Conservation (phyloP, 2,888 invertebrate species). For the Boloria euphrosyne region DNA sequence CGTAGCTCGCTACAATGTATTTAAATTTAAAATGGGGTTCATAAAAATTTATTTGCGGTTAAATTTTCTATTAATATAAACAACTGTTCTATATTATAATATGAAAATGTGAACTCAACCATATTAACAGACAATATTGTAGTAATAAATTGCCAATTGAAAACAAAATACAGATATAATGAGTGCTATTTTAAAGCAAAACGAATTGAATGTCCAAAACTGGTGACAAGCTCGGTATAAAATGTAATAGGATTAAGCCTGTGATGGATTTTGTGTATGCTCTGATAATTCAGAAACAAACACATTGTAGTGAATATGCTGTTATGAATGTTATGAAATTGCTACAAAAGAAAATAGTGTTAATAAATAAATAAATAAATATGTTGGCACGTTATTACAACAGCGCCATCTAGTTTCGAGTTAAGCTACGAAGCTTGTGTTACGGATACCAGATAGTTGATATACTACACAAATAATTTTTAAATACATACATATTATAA, state of each 20-base stretch:
- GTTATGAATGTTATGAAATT: neutral
- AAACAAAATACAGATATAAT: slow-evolving; percentile 27
- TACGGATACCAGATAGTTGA: too few species aligned
- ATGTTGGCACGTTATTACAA: too few species aligned
- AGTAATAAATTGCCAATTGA: slow-evolving; percentile 27
- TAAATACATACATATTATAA: too few species aligned
- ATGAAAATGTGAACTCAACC: slow-evolving; percentile 20
- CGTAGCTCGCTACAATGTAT: neutral
- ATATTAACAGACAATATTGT: slow-evolving; percentile 32
- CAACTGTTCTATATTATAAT: slow-evolving; percentile 2
- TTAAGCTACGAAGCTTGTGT: too few species aligned
- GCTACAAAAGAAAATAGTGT: neutral
- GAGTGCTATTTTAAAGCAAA: slow-evolving; percentile 20
- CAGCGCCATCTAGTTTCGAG: too few species aligned
- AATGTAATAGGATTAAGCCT: slow-evolving; percentile 14
- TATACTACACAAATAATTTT: too few species aligned
- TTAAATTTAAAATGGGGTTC: slow-evolving; percentile 17
- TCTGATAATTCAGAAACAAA: slow-evolving; percentile 16
- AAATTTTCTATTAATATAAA: slow-evolving; percentile 3
- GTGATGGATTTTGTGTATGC: slow-evolving; percentile 14
- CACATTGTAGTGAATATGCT: neutral
- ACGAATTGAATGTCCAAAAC: slow-evolving; percentile 17
- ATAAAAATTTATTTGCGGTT: slow-evolving; percentile 12
- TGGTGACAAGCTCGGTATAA: slow-evolving; percentile 12
- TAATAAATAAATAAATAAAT: too few species aligned